Evolutionary conservation across 2,888 invertebrate genomes (phyloP), one percentile per base, ranked within the genome.

Genomic region (Lasioglossum zephyrum): DNA sequence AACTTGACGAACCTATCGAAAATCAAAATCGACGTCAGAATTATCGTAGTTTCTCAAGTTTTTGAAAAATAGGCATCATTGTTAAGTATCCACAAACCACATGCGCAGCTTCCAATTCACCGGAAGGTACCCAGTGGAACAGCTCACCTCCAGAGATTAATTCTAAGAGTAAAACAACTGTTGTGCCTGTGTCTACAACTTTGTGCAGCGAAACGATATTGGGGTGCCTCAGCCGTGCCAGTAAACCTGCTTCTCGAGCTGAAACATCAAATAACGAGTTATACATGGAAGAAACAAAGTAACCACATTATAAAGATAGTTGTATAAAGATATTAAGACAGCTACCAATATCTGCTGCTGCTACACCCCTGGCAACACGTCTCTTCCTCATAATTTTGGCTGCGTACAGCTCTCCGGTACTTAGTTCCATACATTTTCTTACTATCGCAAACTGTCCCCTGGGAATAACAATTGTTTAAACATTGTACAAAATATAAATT

Each of bases 371-470:
- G 70, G 96, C 95, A 44, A 96, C 96, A 77, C 96, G 95, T 41
- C 96, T 95, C 91, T 97, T 96, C 84, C 96, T 95, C 93, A 97
- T 96, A 93, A 96, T 96, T 94, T 97, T 97, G 82, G 96, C 97
- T 53, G 97, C 97, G 93, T 96, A 97, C 86, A 96, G 95, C 69
- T 94, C 93, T 18, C 96, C 96, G 8, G 96, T 96, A 84, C 95
- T 94, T 87, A 95, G 95, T 88, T 96, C 95, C 79, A 95, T 93
- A 87, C 96, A 96, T 92, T 96, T 95, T 91, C 96, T 95, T 57
- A 97, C 97, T 76, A 96, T 96, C 9, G 97, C 97, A 94, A 96
- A 97, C 94, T 97, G 96, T 75, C 97, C 97, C 94, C 97, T 97
- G 92, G 31, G 95, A 87, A 72, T 70, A 44, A n/a, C 2, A 82